Evolutionary conservation across 1,140 invertebrate species (phyloP).

Genomic region (Oreohelix idahoensis): DNA sequence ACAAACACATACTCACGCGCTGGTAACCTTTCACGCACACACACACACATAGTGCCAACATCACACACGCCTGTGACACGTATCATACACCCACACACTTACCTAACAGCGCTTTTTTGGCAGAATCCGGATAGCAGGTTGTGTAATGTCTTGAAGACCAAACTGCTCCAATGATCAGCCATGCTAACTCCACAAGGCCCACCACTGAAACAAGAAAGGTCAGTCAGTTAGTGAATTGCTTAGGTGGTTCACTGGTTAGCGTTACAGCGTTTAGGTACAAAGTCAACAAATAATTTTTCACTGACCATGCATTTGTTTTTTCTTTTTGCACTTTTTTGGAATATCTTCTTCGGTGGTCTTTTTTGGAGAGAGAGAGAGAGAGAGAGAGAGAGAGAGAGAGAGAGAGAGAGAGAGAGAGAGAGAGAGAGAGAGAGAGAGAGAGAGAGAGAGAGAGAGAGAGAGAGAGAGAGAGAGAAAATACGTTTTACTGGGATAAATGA

Average conservation of each 20-base stretch:
- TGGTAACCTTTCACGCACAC: too few relatives aligned
- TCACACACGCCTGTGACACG: too few relatives aligned
- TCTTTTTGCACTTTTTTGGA: too few relatives aligned
- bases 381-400: not conserved
- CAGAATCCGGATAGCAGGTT: constrained; percentile 80
- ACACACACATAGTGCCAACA: too few relatives aligned
- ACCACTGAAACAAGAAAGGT: constrained; percentile 75
- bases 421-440: constrained; percentile 24
- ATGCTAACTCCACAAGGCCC: constrained; percentile 83
- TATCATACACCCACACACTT: constrained; percentile 66
- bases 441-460: not conserved
- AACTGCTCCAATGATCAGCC: constrained; percentile 83
- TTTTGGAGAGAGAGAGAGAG: not conserved
- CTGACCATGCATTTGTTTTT: too few relatives aligned
- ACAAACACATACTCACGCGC: too few relatives aligned
- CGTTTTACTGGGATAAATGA: too few relatives aligned
- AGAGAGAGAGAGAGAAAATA: not conserved
- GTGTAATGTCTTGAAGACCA: constrained; percentile 83
- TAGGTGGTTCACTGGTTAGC: too few relatives aligned
- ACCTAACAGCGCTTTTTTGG: constrained; percentile 86
- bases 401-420: not conserved
- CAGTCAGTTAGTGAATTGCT: too few relatives aligned
- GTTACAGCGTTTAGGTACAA: too few relatives aligned
- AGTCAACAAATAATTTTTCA: too few relatives aligned
- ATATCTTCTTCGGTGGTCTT: too few relatives aligned